Evolutionary conservation across 1,140 invertebrate species (phyloP).

Genomic region (Halyomorpha halys): DNA sequence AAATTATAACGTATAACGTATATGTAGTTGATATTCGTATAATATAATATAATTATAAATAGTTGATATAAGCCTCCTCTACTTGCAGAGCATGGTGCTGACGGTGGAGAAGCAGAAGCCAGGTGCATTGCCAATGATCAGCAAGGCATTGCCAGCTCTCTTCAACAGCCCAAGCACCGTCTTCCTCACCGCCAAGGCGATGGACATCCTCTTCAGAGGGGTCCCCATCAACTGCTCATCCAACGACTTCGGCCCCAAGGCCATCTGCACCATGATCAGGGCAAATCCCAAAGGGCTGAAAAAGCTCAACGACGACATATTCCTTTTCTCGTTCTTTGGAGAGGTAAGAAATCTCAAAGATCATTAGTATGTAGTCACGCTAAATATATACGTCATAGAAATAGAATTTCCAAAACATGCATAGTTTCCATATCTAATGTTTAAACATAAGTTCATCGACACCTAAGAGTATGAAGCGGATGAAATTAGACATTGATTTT

Average conservation of each 20-base stretch:
- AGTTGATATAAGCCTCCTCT: not conserved
- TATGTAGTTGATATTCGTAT: too few relatives aligned
- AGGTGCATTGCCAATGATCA: conserved; percentile 26
- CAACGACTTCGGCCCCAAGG: conserved; percentile 54
- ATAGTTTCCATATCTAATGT: too few relatives aligned
- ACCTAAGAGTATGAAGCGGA: too few relatives aligned
- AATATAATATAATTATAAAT: too few relatives aligned
- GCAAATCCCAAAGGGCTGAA: conserved; percentile 44
- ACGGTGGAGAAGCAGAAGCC: conserved; percentile 28
- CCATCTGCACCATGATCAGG: conserved; percentile 53
- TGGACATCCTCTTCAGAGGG: conserved; percentile 61
- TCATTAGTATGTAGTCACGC: too few relatives aligned
- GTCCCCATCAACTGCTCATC: conserved; percentile 55
- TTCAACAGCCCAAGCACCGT: conserved; percentile 49
- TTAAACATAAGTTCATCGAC: too few relatives aligned
- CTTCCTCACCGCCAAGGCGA: conserved; percentile 50
- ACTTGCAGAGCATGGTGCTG: conserved; percentile 28
- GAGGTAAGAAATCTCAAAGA: conserved; percentile 32
- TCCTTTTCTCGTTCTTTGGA: conserved; percentile 57
- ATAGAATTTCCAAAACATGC: too few relatives aligned
- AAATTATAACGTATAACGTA: too few relatives aligned
- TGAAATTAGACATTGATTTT: too few relatives aligned
- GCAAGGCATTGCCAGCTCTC: conserved; percentile 36
- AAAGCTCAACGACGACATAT: conserved; percentile 46
- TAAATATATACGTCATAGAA: too few relatives aligned